Conservation (phyloP, 2,113 vertebrate species). For the Muntiacus reevesi region DNA sequence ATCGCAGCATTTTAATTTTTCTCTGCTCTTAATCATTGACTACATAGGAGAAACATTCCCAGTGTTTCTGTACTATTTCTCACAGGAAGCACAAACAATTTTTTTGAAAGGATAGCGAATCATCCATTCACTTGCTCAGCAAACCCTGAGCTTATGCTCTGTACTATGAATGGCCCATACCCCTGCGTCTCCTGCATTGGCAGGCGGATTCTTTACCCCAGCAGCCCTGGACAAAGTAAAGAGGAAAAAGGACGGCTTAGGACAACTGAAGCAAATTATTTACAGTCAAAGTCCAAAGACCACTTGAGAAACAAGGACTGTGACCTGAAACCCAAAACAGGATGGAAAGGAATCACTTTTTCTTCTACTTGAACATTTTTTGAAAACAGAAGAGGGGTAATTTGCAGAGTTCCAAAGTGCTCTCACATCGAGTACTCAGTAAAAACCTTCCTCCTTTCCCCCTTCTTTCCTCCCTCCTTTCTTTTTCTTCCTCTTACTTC, state of each 20-base stretch:
- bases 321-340: not conserved
- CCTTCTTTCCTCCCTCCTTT: not conserved
- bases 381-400: slow-evolving; percentile 8
- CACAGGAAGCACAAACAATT: not conserved
- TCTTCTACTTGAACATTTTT: not conserved
- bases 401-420: not conserved
- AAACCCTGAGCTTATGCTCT: not conserved
- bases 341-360: not conserved
- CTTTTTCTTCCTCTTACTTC: too few species aligned
- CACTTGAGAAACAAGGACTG: not conserved
- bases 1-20: not conserved
- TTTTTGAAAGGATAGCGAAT: not conserved
- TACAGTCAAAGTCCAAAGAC: not conserved
- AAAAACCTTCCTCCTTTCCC: not conserved
- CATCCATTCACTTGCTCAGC: not conserved
- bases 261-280: not conserved
- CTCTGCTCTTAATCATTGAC: not conserved
- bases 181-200: not conserved
- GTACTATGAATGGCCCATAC: not conserved
- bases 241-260: not conserved
- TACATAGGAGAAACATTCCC: not conserved
- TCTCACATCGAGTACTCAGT: not conserved
- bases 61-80: not conserved
- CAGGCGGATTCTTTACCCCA: not conserved
- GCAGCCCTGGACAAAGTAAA: not conserved